These are phyloP conservation scores for Betta splendens DNA, from an alignment of 2,797 vertebrate species.

Conservation along the genomic window DNA sequence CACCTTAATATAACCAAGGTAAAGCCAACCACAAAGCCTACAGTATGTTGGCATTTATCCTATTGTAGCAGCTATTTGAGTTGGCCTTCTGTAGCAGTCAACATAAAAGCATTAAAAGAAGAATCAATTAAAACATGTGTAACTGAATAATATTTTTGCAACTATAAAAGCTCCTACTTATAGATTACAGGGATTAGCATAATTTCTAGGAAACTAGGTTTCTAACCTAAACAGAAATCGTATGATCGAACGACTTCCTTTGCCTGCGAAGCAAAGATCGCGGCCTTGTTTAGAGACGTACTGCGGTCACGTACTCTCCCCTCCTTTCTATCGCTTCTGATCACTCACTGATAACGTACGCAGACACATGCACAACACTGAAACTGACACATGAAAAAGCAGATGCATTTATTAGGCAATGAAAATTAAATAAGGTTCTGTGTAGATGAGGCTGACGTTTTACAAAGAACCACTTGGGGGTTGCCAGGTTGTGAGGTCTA, in stretches of 20 bases:
- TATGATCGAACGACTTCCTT: conserved; percentile 23
- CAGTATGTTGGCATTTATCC: conserved; percentile 42
- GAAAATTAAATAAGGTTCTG: not conserved
- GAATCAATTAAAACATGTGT: conserved; percentile 8
- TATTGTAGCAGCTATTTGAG: conserved; percentile 20
- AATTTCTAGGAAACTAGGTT: conserved; percentile 30
- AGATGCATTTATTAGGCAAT: not conserved
- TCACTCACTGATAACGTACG: no score
- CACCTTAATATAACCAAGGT: conserved; percentile 34
- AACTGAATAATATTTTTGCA: no score
- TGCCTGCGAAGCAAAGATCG: conserved; percentile 6
- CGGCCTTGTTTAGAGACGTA: not conserved
- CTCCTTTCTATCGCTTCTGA: conserved; percentile 15
- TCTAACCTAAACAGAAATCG: not conserved
- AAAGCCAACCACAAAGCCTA: conserved; percentile 39
- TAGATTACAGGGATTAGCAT: conserved; percentile 8
- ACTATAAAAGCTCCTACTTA: conserved; percentile 12
- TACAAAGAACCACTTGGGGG: not conserved
- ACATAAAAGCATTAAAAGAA: conserved; percentile 21
- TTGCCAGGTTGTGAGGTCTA: not conserved
- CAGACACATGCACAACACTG: no score
- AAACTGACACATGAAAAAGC: not conserved
- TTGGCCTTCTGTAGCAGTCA: conserved; percentile 11
- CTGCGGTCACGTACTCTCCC: not conserved
- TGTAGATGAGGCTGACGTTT: not conserved